These are phyloP conservation scores for Dasysyrphus tricinctus DNA, from an alignment of 2,888 invertebrate genomes.

Conservation along the genomic window DNA sequence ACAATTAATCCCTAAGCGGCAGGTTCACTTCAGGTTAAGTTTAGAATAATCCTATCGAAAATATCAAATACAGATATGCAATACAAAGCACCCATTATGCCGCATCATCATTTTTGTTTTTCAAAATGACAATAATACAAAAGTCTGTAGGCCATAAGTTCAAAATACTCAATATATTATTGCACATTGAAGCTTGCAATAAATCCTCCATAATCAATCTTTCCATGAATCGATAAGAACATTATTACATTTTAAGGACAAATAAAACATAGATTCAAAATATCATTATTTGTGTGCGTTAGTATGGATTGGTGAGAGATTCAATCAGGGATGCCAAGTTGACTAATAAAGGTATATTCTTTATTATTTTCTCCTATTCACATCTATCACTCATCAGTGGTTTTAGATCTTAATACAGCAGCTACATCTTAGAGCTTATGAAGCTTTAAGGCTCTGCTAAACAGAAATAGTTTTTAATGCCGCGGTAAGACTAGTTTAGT, in stretches of 20 bases:
- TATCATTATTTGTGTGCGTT: constrained; percentile 15
- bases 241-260: constrained; percentile 57
- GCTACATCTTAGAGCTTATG: too few species aligned
- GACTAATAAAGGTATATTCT: not conserved
- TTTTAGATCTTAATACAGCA: too few species aligned
- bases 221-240: constrained; percentile 51
- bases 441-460: too few species aligned
- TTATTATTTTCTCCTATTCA: too few species aligned
- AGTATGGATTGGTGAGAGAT: not conserved
- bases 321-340: not conserved
- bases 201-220: constrained; percentile 54
- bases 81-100: not conserved
- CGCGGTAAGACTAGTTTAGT: too few species aligned
- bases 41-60: not conserved
- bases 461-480: too few species aligned
- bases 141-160: constrained; percentile 48
- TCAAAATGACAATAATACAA: constrained; percentile 18
- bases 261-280: constrained; percentile 44
- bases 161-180: constrained; percentile 47
- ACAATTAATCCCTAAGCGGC: too few species aligned
- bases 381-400: too few species aligned
- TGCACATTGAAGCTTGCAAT: constrained; percentile 44
- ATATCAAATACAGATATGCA: not conserved
- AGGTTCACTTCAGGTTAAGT: not conserved
- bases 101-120: not conserved